Conservation (phyloP, 2,113 vertebrate genomes). For the Kryptolebias marmoratus region DNA sequence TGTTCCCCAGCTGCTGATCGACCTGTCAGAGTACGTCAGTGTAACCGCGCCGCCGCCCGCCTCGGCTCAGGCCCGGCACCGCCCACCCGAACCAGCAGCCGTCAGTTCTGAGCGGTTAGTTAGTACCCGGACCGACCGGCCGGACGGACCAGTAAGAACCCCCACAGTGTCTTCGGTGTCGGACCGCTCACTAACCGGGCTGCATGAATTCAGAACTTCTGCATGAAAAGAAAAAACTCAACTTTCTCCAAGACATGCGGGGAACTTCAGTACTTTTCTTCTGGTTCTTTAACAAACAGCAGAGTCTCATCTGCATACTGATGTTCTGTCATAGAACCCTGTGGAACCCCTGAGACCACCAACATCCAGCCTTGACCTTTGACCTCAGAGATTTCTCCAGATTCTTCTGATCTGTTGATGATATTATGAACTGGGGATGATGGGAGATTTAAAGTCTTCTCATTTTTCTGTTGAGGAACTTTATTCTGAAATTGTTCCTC, state of each 20-base stretch:
- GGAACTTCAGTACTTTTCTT: not conserved
- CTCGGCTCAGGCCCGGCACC: conserved; percentile 43
- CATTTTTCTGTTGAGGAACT: too few species aligned
- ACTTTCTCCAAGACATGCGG: not conserved
- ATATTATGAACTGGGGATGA: too few species aligned
- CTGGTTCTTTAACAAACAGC: not conserved
- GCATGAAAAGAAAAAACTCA: not conserved
- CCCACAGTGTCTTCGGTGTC: conserved; percentile 15
- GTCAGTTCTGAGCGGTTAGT: conserved; percentile 53
- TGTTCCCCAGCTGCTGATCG: conserved; percentile 74
- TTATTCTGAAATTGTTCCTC: too few species aligned
- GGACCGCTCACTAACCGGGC: conserved; percentile 56
- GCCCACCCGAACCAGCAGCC: conserved; percentile 64
- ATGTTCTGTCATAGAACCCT: not conserved
- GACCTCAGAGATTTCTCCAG: too few species aligned
- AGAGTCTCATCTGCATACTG: not conserved
- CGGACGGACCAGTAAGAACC: conserved; percentile 62
- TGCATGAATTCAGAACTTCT: not conserved
- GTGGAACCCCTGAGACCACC: not conserved
- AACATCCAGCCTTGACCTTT: too few species aligned
- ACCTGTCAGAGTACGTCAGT: conserved; percentile 72
- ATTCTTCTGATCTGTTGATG: too few species aligned
- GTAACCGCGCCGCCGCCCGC: conserved; percentile 40
- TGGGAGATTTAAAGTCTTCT: too few species aligned
- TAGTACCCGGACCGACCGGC: conserved; percentile 32